Conservation (phyloP, 2,113 vertebrate species). For the Emydura subglobosa region DNA sequence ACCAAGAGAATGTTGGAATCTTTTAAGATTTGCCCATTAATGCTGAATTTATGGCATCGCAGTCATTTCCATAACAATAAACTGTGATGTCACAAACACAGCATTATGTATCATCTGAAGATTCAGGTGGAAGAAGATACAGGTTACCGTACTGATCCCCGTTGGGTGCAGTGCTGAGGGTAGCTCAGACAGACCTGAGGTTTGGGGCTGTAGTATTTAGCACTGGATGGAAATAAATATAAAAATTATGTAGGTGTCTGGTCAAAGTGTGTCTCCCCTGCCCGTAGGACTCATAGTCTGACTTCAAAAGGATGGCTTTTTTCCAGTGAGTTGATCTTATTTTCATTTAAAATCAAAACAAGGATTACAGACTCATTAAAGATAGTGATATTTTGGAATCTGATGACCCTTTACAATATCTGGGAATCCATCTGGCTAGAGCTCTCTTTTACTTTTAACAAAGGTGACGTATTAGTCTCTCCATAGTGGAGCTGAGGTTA, state of each 20-base stretch:
- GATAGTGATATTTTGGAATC: not conserved
- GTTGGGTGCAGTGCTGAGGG: too few species aligned
- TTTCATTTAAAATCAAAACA: not conserved
- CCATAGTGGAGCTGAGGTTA: not conserved
- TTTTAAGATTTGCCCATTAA: not conserved
- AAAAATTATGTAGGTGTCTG: too few species aligned
- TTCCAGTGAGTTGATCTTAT: not conserved
- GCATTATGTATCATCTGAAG: not conserved
- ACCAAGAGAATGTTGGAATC: not conserved
- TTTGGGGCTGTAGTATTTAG: too few species aligned
- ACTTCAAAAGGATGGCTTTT: not conserved
- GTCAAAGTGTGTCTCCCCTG: too few species aligned
- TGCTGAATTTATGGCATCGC: not conserved
- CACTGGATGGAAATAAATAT: too few species aligned
- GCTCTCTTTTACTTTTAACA: not conserved
- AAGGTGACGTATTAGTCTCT: not conserved
- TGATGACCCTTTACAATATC: not conserved
- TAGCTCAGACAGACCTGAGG: too few species aligned
- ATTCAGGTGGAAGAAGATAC: not conserved
- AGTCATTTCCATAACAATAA: not conserved
- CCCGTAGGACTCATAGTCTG: too few species aligned
- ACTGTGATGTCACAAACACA: not conserved
- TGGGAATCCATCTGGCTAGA: not conserved
- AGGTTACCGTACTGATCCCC: not conserved
- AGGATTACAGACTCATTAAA: not conserved